Base-by-base conservation (phyloP, 2,888 invertebrate genomes). In the Drosophila sordidula region DNA sequence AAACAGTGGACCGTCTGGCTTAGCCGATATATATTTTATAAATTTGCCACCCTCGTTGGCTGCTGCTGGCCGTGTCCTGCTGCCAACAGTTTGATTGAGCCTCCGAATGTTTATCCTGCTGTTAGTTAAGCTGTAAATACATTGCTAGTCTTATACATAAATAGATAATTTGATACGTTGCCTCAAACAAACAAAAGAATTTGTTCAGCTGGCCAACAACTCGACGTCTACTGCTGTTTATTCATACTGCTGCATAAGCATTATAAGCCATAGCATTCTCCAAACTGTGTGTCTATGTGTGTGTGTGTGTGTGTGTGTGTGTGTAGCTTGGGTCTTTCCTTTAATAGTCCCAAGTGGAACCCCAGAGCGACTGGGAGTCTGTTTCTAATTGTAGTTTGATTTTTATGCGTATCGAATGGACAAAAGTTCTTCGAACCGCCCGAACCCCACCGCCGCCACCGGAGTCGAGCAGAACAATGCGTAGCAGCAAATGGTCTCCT, bases 381-480 rank as follows among this genome's bases (percentile, higher is more conserved):
- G 78, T 66, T 78, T 78, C 85, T 85, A 85, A 85, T 85, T 85
- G 85, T 89, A 75, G 78, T 87, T 89, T 85, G 89, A 85, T 85
- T 85, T 87, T 75, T 75, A 73, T 83, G 75, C 87, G 89, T 83
- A 82, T 83, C 87, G 89, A 83, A 87, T 78, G 82, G 46, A 57
- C 45, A 55, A 73, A 86, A 75, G 64, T 61, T 71, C 54, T 32
- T 26, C 11, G 14, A 25, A 38, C 34, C 5, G 16, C 39, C 38
- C 12, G 11, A 18, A 12, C 4, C 34, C 34, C 34, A 34, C 4
- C 12, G 6, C 11, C 34, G 36, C 12, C 14, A 9, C 14, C n/a
- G 34, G 8, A 46, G n/a, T 3, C 41, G 12, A 38, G 36, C 46
- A 42, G 42, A 36, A 58, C 58, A 65, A 62, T 45, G 26, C 49